Percentiles rank a stretch among this genome's conserved stretches.
Evolutionary conservation across 2,888 invertebrate species (phyloP).

Genomic region (Boloria selene): DNA sequence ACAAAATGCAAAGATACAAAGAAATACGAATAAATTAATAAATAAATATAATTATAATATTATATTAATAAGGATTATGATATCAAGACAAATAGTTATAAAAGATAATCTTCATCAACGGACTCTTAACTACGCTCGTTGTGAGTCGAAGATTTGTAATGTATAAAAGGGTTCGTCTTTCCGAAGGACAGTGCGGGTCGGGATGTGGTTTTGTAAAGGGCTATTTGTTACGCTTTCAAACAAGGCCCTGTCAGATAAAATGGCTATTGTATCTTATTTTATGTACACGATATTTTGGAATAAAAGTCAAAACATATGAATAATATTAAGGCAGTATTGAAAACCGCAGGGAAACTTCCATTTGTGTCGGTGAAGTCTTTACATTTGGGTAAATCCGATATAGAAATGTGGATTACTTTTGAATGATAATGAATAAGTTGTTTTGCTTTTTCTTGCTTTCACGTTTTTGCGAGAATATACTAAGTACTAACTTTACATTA

Average conservation of each 20-base stretch:
- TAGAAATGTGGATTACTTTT: not conserved
- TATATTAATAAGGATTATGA: no score
- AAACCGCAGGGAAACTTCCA: conserved; percentile 23
- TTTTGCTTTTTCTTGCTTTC: not conserved
- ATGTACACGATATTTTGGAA: conserved; percentile 64
- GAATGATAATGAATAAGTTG: no score
- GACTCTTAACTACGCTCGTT: conserved; percentile 69
- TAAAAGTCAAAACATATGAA: conserved; percentile 48
- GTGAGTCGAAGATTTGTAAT: conserved; percentile 74
- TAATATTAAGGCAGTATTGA: conserved; percentile 34
- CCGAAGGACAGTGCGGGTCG: conserved; percentile 72
- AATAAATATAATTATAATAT: no score
- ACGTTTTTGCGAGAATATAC: no score
- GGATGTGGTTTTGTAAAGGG: conserved; percentile 79
- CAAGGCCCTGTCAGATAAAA: conserved; percentile 76
- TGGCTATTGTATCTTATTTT: conserved; percentile 76
- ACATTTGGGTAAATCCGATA: conserved; percentile 13
- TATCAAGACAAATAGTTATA: not conserved
- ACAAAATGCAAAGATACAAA: no score
- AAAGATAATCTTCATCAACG: conserved; percentile 72
- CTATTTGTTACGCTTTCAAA: conserved; percentile 81
- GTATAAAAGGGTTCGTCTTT: conserved; percentile 60
- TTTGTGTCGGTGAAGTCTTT: conserved; percentile 18
- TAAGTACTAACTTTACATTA: not conserved
- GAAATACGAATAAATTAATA: no score